Evolutionary conservation across 1,140 invertebrate genomes (phyloP).

Genomic region (Laupala kohalensis): DNA sequence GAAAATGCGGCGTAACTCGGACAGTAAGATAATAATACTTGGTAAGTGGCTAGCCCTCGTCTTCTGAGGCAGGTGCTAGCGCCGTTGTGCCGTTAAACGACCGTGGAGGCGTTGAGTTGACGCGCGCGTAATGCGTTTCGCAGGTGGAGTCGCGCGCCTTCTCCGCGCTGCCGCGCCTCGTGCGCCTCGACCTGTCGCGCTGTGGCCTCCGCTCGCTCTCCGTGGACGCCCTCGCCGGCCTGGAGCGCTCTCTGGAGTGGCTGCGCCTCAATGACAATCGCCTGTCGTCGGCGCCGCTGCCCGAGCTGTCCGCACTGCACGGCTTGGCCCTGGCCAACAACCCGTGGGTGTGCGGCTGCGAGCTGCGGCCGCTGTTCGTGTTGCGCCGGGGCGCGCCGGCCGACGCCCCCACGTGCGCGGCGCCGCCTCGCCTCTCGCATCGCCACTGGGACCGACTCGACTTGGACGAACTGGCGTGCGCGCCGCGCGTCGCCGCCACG

Average conservation of each 20-base stretch:
- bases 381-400: constrained; percentile 56
- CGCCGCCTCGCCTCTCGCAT: constrained; percentile 42
- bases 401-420: constrained; percentile 49
- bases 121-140: too few relatives aligned
- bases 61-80: too few relatives aligned
- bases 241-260: constrained; percentile 54
- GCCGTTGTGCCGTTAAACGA: too few relatives aligned
- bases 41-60: too few relatives aligned
- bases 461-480: constrained; percentile 66
- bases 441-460: constrained; percentile 58
- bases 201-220: constrained; percentile 53
- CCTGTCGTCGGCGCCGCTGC: constrained; percentile 44
- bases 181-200: constrained; percentile 54
- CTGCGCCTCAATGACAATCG: constrained; percentile 62
- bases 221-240: constrained; percentile 51
- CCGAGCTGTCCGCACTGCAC: constrained; percentile 49
- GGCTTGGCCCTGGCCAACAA: constrained; percentile 60
- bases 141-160: constrained; percentile 35
- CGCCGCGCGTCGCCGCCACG: constrained; percentile 48
- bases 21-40: too few relatives aligned
- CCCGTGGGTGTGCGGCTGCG: constrained; percentile 71
- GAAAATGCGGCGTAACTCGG: too few relatives aligned
- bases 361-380: constrained; percentile 54
- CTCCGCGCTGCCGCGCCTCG: constrained; percentile 46
- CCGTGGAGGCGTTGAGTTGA: too few relatives aligned